Percentiles rank a stretch among this genome's conserved stretches.
phyloP scores from a whole-genome alignment of 2,888 invertebrate species.

The Troilus luridus region DNA sequence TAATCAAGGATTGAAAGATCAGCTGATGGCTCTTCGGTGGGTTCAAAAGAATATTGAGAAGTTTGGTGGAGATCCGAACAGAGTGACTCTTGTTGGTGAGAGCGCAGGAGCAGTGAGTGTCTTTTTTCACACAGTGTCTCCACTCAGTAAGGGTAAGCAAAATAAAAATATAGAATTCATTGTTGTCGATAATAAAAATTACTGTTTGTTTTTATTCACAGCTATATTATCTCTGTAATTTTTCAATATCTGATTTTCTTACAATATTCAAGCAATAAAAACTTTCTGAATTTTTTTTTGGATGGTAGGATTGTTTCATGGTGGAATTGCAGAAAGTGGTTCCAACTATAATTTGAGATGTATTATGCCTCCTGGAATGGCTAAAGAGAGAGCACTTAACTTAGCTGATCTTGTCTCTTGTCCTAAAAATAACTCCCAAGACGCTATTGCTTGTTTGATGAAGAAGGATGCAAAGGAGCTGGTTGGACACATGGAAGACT shows the following conservation, averaged over 20 bases:
- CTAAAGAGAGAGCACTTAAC: neutral
- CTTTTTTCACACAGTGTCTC: conserved; percentile 39
- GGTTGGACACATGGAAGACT: neutral
- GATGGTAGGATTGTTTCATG: conserved; percentile 14
- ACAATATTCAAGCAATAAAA: neutral
- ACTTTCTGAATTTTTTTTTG: neutral
- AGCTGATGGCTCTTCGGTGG: conserved; percentile 46
- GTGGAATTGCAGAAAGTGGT: conserved; percentile 35
- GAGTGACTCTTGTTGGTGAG: conserved; percentile 49
- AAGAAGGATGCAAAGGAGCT: conserved; percentile 1
- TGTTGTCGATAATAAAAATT: neutral
- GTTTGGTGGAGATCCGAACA: conserved; percentile 46
- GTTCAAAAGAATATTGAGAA: conserved; percentile 32
- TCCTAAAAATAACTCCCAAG: too few species aligned
- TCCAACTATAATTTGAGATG: conserved; percentile 18
- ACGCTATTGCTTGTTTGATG: neutral
- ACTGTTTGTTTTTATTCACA: too few species aligned
- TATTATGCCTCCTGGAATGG: conserved; percentile 15
- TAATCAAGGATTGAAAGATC: conserved; percentile 55
- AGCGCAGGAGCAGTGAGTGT: conserved; percentile 50
- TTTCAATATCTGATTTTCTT: neutral
- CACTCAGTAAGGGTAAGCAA: conserved; percentile 37
- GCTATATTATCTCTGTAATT: neutral
- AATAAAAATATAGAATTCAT: neutral
- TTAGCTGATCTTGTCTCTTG: conserved; percentile 1